Evolutionary conservation across 2,888 invertebrate genomes (phyloP), one percentile per base, ranked within the genome.

Genomic region (Philaethria dido): DNA sequence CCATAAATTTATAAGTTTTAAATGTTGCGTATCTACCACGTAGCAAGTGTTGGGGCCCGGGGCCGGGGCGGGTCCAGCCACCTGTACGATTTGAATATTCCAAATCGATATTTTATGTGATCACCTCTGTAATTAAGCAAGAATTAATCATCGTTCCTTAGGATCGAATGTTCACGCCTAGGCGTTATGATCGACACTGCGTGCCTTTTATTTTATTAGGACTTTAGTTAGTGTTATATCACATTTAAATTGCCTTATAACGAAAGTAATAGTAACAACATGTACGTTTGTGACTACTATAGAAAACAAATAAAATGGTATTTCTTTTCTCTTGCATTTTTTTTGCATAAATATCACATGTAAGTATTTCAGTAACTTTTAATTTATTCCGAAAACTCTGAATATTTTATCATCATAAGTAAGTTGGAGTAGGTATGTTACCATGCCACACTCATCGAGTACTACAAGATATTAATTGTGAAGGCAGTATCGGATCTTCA

Each of bases 61-160:
- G 87, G 89, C 79, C 66, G 75, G 80, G 89, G 89, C 89, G 89
- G 83, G 74, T 72, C 83, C 75, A 77, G 83, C 84, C 91, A 91
- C 92, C 90, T 90, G 89, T 87, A 83, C 82, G 73, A 80, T 85
- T 86, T 82, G 85, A 83, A 85, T 86, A 83, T 85, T 85, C 85
- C 86, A 86, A 88, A 87, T 84, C 90, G 85, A 91, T 92, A 92
- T 88, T 88, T 92, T 87, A 90, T 87, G 79, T 85, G 87, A 84
- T 83, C 85, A 80, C 77, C 81, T 81, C 80, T 89, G 89, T 91
- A 90, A 92, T 92, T 92, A 91, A 86, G 81, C 81, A 77, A 78
- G 83, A 87, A 84, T 85, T 84, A 82, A 84, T 83, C 81, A 82
- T 80, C 77, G 77, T 75, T 77, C 78, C 79, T 76, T 78, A 76